phyloP scores from a whole-genome alignment of 2,797 vertebrate genomes.

The Eremophila alpestris region DNA sequence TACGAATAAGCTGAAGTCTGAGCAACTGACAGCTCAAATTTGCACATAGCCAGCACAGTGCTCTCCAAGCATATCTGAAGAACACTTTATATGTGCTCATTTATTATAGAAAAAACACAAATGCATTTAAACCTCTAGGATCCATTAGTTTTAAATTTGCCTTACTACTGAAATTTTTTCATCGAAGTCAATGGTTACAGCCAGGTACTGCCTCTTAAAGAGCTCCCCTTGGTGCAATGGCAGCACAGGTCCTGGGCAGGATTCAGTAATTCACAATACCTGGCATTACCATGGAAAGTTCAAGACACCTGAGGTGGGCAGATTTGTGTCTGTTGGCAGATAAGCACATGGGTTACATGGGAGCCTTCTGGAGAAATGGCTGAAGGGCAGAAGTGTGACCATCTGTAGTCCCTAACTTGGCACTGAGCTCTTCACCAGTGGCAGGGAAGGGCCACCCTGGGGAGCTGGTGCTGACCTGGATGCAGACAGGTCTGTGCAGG shows the following conservation, averaged over 20 bases:
- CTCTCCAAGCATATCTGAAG: neutral
- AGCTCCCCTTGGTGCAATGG: neutral
- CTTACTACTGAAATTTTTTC: neutral
- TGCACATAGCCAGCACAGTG: neutral
- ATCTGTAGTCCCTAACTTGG: fast-evolving
- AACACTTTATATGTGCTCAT: neutral
- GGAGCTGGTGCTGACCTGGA: neutral
- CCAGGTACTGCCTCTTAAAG: neutral
- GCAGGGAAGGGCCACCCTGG: neutral
- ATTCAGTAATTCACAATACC: neutral
- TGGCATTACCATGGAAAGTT: neutral
- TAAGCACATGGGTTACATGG: neutral
- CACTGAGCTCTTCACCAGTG: neutral
- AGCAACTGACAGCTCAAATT: neutral
- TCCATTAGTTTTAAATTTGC: neutral
- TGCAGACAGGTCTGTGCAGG: neutral
- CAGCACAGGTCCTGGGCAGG: neutral
- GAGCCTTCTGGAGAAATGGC: neutral
- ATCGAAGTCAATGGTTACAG: neutral
- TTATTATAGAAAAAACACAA: neutral
- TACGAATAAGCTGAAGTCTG: neutral
- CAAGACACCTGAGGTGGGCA: fast-evolving
- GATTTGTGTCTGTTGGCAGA: neutral
- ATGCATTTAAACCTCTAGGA: neutral
- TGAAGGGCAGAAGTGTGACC: neutral